These are phyloP conservation scores for Actinopyga echinites DNA, from an alignment of 53 echinoderm and acorn worm species.

Conservation along the genomic window DNA sequence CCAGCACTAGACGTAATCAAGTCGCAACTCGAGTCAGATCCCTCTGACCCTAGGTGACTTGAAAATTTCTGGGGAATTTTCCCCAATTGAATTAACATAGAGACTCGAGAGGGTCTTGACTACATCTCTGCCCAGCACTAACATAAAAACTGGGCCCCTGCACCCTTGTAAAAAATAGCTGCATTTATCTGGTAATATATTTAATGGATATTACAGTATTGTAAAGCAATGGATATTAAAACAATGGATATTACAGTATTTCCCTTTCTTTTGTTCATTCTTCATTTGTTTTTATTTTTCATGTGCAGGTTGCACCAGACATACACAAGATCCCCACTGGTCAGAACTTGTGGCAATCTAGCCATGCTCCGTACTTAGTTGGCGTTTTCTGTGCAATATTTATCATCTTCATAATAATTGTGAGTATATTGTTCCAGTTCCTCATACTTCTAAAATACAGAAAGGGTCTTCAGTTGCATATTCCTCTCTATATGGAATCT, in stretches of 20 bases:
- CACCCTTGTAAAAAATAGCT: no score
- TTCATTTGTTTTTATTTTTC: not conserved
- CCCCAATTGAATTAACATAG: no score
- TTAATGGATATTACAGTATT: no score
- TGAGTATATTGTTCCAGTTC: constrained; percentile 64
- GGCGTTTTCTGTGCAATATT: constrained; percentile 87
- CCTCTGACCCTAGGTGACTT: no score
- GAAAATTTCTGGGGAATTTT: no score
- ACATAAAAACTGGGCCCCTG: no score
- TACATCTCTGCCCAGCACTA: not conserved
- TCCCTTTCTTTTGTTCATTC: no score
- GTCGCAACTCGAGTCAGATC: no score
- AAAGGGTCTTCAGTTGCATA: no score
- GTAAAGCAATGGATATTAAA: not conserved
- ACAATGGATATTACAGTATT: not conserved
- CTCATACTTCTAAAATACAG: not conserved
- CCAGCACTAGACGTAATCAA: no score
- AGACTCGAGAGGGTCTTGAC: no score
- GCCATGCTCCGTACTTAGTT: constrained; percentile 88
- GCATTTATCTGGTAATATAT: no score
- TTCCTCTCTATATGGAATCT: not conserved
- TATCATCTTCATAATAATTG: constrained; percentile 78
- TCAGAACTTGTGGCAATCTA: constrained; percentile 69
- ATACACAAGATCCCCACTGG: constrained; percentile 10
- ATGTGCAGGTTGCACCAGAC: not conserved